Percentiles rank a stretch among this genome's conserved stretches.
Conservation (phyloP, 1,140 invertebrate genomes). For the Plectus sambesii region DNA sequence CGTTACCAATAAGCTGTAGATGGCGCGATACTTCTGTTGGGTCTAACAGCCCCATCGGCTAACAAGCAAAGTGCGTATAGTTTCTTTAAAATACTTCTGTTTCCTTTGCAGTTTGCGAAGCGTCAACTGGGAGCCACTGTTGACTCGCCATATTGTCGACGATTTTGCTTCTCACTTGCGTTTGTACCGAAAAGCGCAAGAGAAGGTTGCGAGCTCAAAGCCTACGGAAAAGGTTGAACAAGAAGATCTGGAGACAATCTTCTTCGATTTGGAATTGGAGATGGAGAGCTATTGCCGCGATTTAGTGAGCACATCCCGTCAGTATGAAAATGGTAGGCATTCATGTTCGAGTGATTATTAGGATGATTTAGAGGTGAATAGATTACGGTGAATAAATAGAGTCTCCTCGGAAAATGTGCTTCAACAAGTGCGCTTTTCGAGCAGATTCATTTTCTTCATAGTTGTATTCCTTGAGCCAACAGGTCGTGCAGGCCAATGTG, state of each 20-base stretch:
- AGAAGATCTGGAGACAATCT: constrained; percentile 59
- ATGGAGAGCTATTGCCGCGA: constrained; percentile 64
- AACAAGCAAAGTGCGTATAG: not conserved
- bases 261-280: constrained; percentile 74
- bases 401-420: no score
- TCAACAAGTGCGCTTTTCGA: no score
- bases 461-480: no score
- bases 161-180: constrained; percentile 76
- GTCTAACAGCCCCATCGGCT: not conserved
- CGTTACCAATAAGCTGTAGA: no score
- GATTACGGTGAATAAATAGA: no score
- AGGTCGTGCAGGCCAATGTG: no score
- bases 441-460: no score
- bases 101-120: constrained; percentile 60
- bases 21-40: no score
- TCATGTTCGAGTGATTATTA: constrained; percentile 10
- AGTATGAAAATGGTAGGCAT: constrained; percentile 50
- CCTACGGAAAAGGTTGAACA: constrained; percentile 8
- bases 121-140: constrained; percentile 73
- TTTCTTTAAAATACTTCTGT: constrained; percentile 1
- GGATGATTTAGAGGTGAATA: no score
- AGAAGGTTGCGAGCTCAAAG: constrained; percentile 53
- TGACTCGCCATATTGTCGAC: constrained; percentile 73
- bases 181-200: constrained; percentile 63
- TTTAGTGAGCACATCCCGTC: constrained; percentile 49